Evolutionary conservation across 37 sponge, comb jelly and placozoan species (phyloP).

Genomic region (Ianthella basta): DNA sequence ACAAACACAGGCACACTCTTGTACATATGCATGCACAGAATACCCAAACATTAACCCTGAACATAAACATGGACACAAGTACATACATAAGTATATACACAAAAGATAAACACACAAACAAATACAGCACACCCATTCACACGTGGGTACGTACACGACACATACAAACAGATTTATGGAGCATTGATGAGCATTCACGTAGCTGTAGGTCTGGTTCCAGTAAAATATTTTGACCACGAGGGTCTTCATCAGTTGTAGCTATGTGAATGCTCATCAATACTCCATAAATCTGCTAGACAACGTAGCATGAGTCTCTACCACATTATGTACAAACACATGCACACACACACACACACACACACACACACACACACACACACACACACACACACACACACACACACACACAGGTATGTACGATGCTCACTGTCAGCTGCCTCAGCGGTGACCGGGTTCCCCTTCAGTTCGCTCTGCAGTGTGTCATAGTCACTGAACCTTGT

Average conservation of each 20-base stretch:
- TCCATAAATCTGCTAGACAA: too few species aligned
- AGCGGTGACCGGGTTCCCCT: neutral
- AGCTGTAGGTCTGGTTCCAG: too few species aligned
- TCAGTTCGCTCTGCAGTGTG: slow-evolving; percentile 26
- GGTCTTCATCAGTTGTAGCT: too few species aligned
- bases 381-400: neutral
- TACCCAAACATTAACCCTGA: too few species aligned
- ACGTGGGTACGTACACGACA: too few species aligned
- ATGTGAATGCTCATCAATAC: too few species aligned
- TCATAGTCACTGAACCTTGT: slow-evolving; percentile 69
- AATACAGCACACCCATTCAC: neutral
- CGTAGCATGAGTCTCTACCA: too few species aligned
- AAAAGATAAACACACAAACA: neutral
- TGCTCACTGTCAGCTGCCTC: neutral
- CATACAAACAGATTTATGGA: too few species aligned
- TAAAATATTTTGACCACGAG: too few species aligned
- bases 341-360: slow-evolving; percentile 28
- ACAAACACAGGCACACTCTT: slow-evolving; percentile 13
- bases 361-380: slow-evolving; percentile 17
- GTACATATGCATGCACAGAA: neutral
- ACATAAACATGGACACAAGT: neutral
- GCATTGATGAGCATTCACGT: too few species aligned
- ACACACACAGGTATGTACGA: neutral
- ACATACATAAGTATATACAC: neutral
- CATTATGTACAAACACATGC: slow-evolving; percentile 9